phyloP scores from a whole-genome alignment of 2,113 vertebrate genomes.

The Podiceps cristatus region DNA sequence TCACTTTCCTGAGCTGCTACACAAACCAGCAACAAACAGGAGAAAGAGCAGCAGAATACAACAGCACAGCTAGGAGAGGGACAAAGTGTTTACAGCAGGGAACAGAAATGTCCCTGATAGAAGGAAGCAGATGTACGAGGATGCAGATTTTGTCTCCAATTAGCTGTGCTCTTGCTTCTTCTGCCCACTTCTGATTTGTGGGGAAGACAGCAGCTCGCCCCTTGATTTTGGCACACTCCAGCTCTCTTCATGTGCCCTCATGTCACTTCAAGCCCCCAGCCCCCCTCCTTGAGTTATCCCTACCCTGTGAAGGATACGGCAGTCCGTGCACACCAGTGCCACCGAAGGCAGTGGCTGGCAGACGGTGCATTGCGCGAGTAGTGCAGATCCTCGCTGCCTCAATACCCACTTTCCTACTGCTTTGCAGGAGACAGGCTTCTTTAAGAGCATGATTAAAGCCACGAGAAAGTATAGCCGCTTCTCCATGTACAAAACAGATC shows the following conservation, averaged over 20 bases:
- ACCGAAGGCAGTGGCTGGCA: not conserved
- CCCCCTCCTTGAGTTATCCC: not conserved
- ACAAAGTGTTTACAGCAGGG: not conserved
- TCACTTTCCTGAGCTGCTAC: not conserved
- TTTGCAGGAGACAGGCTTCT: not conserved
- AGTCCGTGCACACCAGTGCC: accelerated
- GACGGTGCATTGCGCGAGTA: too few species aligned
- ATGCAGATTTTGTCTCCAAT: not conserved
- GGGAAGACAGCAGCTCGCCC: not conserved
- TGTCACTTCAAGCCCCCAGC: not conserved
- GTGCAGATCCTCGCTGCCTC: not conserved
- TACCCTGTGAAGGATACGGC: accelerated
- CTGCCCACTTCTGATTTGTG: not conserved
- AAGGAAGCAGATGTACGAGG: not conserved
- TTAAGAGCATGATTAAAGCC: not conserved
- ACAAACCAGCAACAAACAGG: not conserved
- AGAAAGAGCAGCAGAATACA: not conserved
- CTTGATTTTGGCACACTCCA: not conserved
- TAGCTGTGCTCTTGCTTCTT: not conserved
- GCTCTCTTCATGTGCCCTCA: not conserved
- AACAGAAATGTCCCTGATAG: not conserved
- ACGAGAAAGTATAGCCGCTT: not conserved
- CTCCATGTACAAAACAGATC: not conserved
- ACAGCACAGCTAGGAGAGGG: not conserved
- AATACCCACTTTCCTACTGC: not conserved